Percentiles rank a stretch among this genome's conserved stretches.
These are phyloP conservation scores for Stictonetta naevosa DNA, from an alignment of 2,113 vertebrate species.

Conservation along the genomic window DNA sequence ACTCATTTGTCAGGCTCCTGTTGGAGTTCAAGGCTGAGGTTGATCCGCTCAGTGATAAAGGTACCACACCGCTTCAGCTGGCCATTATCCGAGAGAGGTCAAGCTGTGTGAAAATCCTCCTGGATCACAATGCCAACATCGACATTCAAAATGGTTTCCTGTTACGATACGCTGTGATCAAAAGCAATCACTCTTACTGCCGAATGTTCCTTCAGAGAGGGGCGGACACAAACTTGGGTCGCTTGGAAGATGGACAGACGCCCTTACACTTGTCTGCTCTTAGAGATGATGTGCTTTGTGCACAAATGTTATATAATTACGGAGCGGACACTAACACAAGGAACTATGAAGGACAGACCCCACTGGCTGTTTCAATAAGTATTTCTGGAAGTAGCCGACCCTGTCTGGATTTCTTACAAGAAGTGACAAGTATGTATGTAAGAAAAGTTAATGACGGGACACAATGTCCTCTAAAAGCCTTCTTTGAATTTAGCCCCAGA, in stretches of 20 bases:
- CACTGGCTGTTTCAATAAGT: conserved; percentile 92
- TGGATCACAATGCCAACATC: conserved; percentile 97
- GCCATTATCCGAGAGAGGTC: conserved; percentile 98
- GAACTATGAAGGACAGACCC: conserved; percentile 98
- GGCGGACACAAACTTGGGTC: conserved; percentile 95
- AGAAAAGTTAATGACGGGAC: conserved; percentile 67
- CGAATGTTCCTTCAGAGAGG: conserved; percentile 98
- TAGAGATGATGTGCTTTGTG: conserved; percentile 93
- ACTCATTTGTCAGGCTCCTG: conserved; percentile 95
- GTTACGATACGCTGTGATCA: conserved; percentile 96
- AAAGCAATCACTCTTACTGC: conserved; percentile 98
- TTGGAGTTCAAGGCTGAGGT: conserved; percentile 97
- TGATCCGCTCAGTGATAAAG: conserved; percentile 97
- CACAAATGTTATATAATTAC: conserved; percentile 94
- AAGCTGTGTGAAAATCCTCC: conserved; percentile 96
- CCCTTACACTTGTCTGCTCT: conserved; percentile 97
- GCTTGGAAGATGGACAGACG: conserved; percentile 95
- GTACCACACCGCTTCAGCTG: conserved; percentile 95
- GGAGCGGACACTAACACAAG: conserved; percentile 95
- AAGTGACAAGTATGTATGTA: conserved; percentile 94
- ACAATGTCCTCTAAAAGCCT: conserved; percentile 53
- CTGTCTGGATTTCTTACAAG: conserved; percentile 97
- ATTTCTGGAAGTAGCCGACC: conserved; percentile 94
- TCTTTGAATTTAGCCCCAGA: conserved; percentile 54
- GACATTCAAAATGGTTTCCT: conserved; percentile 98